Evolutionary conservation across 2,113 vertebrate species (phyloP), one percentile per base, ranked within the genome.

Genomic region (Misgurnus anguillicaudatus): DNA sequence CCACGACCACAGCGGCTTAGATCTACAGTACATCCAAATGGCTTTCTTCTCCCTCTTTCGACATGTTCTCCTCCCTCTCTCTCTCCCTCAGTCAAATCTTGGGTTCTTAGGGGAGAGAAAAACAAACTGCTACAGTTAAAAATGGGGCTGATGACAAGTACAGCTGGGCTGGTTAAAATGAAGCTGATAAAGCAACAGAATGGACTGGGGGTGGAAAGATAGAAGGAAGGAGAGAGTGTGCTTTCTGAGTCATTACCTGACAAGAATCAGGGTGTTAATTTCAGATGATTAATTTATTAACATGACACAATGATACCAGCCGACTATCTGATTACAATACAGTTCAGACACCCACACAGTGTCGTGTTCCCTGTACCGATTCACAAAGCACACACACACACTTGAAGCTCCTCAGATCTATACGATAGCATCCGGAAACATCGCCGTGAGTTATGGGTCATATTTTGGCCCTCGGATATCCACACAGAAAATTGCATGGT

Each of bases 201-300:
- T 21, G 63, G 68, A 31, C 36, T 6, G 78, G 41, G 53, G 48
- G 74, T 62, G 63, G 75, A 63, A 14, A 36, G 66, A 69, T 63
- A 75, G 57, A 31, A 38, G 61, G 53, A 66, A 66, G 13, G 64
- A 65, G 19, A 21, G 64, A 57, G 65, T 64, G 57, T 39, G 31
- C 17, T n/a, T 57, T 66, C 47, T 81, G 84, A 77, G 75, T 63
- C 41, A 60, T 62, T 85, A 85, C 86, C 87, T 84, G 74, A 71
- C 81, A 85, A 87, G 81, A 63, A 85, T 74, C 77, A 82, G 77
- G 61, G 75, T 80, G 71, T 90, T 90, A 82, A 89, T 93, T 91
- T 90, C 86, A 89, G 81, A 87, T 88, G 85, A 91, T 90, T 89
- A 87, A 89, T 86, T 89, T 86, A 85, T 88, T 89, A 88, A 89